These are phyloP conservation scores for Xyrichtys novacula DNA, from an alignment of 2,797 vertebrate genomes.

Conservation along the genomic window DNA sequence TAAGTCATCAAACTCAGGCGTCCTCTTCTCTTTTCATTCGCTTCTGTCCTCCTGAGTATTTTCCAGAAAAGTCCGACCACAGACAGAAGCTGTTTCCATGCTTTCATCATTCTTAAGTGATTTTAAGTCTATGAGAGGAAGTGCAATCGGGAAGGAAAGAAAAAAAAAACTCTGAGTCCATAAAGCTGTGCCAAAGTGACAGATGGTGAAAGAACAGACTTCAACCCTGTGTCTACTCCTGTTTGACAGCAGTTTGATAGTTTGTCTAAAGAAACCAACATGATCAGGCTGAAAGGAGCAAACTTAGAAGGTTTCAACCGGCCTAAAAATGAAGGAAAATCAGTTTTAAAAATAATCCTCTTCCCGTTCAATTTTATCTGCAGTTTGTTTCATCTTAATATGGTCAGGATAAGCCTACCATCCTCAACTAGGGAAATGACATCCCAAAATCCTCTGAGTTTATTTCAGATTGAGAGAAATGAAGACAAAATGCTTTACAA, in stretches of 20 bases:
- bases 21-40: conserved; percentile 4
- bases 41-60: conserved; percentile 18
- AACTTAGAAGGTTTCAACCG: conserved; percentile 27
- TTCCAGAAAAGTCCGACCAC: conserved; percentile 25
- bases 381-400: too few relatives aligned
- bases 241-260: conserved; percentile 51
- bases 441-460: too few relatives aligned
- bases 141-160: conserved; percentile 37
- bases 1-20: not conserved
- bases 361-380: too few relatives aligned
- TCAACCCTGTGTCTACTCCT: conserved; percentile 42
- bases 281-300: not conserved
- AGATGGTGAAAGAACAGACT: conserved; percentile 66
- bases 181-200: conserved; percentile 51
- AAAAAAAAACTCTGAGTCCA: conserved; percentile 40
- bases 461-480: too few relatives aligned
- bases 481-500: too few relatives aligned
- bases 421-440: too few relatives aligned
- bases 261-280: conserved; percentile 28
- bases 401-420: too few relatives aligned
- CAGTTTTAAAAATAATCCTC: too few relatives aligned
- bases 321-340: not conserved
- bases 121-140: conserved; percentile 14
- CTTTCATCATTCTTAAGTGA: conserved; percentile 17
- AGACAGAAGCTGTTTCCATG: conserved; percentile 35